Evolutionary conservation across 2,888 invertebrate species (phyloP).

Genomic region (Dolichopus griseipennis): DNA sequence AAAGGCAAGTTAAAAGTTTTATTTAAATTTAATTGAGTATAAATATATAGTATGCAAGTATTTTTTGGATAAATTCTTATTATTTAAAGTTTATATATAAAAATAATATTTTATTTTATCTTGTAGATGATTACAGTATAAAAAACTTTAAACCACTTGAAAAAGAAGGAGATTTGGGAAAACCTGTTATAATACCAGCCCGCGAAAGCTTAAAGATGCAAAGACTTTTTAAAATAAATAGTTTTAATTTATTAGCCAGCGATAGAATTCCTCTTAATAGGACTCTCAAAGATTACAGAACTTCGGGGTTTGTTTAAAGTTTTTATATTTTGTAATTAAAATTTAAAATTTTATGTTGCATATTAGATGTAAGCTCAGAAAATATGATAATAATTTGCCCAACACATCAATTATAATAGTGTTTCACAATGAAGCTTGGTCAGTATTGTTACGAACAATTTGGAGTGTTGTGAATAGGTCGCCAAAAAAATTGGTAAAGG

Average conservation of each 20-base stretch:
- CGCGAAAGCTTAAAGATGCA: constrained; percentile 68
- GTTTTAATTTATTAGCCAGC: constrained; percentile 80
- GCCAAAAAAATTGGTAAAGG: constrained; percentile 63
- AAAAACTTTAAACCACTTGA: constrained; percentile 69
- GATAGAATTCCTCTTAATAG: constrained; percentile 81
- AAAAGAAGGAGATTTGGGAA: constrained; percentile 68
- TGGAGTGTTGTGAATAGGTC: constrained; percentile 89
- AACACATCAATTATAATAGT: constrained; percentile 89
- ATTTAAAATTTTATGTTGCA: background rate
- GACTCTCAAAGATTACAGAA: constrained; percentile 72
- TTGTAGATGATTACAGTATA: constrained; percentile 49
- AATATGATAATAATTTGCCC: constrained; percentile 59
- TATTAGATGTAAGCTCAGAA: constrained; percentile 52
- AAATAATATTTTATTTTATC: constrained; percentile 12
- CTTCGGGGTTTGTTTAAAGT: constrained; percentile 53
- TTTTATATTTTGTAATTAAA: background rate
- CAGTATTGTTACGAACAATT: constrained; percentile 87
- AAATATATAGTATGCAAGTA: no score
- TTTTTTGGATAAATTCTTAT: no score
- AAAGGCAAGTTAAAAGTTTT: constrained; percentile 45
- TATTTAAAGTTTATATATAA: no score
- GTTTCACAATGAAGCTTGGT: constrained; percentile 99
- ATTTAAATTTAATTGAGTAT: no score
- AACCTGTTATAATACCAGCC: constrained; percentile 67
- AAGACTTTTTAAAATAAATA: constrained; percentile 71